Conservation (phyloP, 2,888 invertebrate genomes). For the Coelopa pilipes region DNA sequence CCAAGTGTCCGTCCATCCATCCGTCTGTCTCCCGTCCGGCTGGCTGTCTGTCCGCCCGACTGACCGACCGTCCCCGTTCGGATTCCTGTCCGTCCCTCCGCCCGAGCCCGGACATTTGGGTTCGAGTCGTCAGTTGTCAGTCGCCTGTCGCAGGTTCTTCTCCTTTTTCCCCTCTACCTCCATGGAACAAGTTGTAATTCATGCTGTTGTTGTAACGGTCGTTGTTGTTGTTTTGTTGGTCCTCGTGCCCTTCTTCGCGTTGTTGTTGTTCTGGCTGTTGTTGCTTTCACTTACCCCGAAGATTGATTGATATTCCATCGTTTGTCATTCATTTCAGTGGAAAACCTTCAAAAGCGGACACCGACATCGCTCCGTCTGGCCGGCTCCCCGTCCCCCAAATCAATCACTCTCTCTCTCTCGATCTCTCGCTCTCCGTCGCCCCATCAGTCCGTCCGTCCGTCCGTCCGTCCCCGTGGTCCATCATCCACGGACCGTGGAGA, state of each 20-base stretch:
- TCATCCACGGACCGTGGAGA: too few relatives aligned
- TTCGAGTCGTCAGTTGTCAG: slow-evolving; percentile 5
- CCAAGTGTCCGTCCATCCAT: too few relatives aligned
- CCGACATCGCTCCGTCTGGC: not conserved
- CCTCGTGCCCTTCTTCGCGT: not conserved
- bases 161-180: not conserved
- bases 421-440: too few relatives aligned
- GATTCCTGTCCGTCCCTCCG: not conserved
- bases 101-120: not conserved
- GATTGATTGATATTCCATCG: slow-evolving; percentile 34
- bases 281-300: not conserved
- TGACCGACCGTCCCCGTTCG: too few relatives aligned
- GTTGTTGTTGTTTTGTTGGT: not conserved
- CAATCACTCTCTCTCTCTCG: too few relatives aligned
- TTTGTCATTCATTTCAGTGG: slow-evolving; percentile 32
- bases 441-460: too few relatives aligned
- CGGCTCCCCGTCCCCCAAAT: too few relatives aligned
- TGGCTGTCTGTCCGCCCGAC: not conserved
- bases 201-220: too few relatives aligned
- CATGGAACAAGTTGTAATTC: not conserved
- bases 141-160: not conserved
- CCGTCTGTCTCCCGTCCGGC: not conserved
- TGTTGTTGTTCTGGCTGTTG: too few relatives aligned
- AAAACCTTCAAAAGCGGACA: slow-evolving; percentile 6
- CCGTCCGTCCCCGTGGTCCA: too few relatives aligned